Evolutionary conservation across 2,888 invertebrate genomes (phyloP).

Genomic region (Melanophora roralis): DNA sequence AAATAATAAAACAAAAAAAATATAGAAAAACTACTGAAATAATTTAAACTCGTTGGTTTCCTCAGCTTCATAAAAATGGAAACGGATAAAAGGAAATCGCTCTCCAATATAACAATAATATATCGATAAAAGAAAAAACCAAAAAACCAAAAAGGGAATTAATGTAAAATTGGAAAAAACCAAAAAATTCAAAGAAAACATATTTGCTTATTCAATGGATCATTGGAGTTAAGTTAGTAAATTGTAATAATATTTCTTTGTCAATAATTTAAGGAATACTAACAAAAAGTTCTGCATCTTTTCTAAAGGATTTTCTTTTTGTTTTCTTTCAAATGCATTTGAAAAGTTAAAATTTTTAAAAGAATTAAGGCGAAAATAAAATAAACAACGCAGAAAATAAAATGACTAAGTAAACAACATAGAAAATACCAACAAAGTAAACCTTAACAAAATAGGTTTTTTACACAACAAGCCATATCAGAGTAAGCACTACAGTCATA

Average conservation of each 20-base stretch:
- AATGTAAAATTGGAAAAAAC: background rate
- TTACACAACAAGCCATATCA: slow-evolving; percentile 38
- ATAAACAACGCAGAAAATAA: background rate
- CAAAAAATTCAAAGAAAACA: slow-evolving; percentile 8
- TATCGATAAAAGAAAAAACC: slow-evolving; percentile 2
- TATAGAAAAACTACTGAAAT: slow-evolving; percentile 30
- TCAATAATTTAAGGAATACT: slow-evolving; percentile 44
- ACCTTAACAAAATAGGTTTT: too few species aligned
- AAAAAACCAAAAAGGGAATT: background rate
- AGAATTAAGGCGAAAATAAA: background rate
- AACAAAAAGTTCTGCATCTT: background rate
- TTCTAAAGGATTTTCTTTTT: background rate
- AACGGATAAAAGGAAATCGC: slow-evolving; percentile 55
- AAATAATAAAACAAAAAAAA: slow-evolving; percentile 37
- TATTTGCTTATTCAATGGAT: slow-evolving; percentile 53
- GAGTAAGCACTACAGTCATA: slow-evolving; percentile 15
- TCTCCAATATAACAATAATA: slow-evolving; percentile 22
- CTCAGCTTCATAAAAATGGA: slow-evolving; percentile 27
- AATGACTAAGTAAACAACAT: too few species aligned
- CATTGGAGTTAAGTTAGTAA: slow-evolving; percentile 44
- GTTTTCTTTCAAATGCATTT: background rate
- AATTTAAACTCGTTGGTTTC: slow-evolving; percentile 34
- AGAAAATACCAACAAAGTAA: background rate
- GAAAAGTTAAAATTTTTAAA: slow-evolving; percentile 6
- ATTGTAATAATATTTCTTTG: slow-evolving; percentile 59